Percentiles rank a stretch among this genome's conserved stretches.
These are phyloP conservation scores for Bimastos eiseni DNA, from an alignment of 2,888 invertebrate genomes.

Conservation along the genomic window DNA sequence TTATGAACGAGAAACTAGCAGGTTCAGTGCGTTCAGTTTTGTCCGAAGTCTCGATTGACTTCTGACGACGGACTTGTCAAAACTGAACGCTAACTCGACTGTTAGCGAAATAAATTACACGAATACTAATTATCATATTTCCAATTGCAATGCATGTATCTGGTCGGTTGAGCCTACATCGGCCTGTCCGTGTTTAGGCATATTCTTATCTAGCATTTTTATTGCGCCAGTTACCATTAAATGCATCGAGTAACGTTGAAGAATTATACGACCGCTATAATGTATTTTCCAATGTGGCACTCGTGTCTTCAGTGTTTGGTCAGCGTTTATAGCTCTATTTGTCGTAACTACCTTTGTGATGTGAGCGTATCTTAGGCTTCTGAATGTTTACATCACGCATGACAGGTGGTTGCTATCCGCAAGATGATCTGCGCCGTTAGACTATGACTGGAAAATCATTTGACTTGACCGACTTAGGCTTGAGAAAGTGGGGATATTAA, in stretches of 20 bases:
- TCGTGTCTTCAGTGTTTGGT: no score
- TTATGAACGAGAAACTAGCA: neutral
- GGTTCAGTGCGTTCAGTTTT: neutral
- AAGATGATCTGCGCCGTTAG: neutral
- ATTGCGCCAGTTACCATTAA: no score
- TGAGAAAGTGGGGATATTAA: neutral
- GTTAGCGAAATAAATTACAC: neutral
- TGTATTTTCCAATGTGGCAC: no score
- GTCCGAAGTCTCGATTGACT: no score
- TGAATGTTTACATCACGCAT: neutral
- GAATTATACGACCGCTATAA: no score
- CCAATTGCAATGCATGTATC: neutral
- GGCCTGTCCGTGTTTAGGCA: no score
- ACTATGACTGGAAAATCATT: neutral
- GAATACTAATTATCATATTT: neutral
- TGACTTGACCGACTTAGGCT: neutral
- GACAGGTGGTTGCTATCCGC: neutral
- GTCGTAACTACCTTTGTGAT: neutral
- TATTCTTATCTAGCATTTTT: no score
- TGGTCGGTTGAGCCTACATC: neutral
- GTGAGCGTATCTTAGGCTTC: neutral
- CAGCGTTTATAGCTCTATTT: neutral
- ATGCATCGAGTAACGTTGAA: no score
- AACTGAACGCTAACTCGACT: no score
- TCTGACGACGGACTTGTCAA: no score